Evolutionary conservation across 2,113 vertebrate genomes (phyloP), one percentile per base, ranked within the genome.

Genomic region (Megaceryle torquata): DNA sequence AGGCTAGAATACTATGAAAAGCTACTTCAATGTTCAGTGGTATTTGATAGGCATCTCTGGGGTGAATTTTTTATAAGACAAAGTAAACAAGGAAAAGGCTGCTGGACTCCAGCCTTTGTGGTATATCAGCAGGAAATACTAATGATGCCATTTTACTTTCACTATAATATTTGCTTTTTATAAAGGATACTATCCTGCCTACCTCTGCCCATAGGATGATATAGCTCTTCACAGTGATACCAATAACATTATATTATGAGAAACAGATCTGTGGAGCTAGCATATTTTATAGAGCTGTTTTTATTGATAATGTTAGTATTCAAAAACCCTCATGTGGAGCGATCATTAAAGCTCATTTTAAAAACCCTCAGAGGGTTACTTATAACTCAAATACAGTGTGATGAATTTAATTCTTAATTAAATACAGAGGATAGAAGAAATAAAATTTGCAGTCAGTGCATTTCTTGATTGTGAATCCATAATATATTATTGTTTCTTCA

Each of bases 391-490:
- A 86, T 79, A 79, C 57, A 29, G 29, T 61, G 69, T 48, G 88
- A 84, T 25, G 68, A 95, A 41, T 89, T 91, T 94, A 90, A 90
- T 91, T 93, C 69, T 96, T 94, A 95, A 95, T 94, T 95, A 71
- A 81, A 51, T 88, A 35, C 39, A 46, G 35, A 83, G 84, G 35
- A 57, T 86, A 69, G 53, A 75, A 48, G 65, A 72, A 91, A 95
- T 28, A 60, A 44, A 91, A 85, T 89, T 91, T 86, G 67, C 44
- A 86, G 82, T 79, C 77, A 86, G 61, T 72, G 60, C 31, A 35
- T 80, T 95, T 88, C 60, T 86, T 93, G 76, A 81, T 76, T 88
- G 33, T 77, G 76, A 84, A 82, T 95, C 57, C 31, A 54, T 86
- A 96, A 91, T 78, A 68, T 41, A 44, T 68, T 91, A 85, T 71